Conservation (phyloP, 30 jellyfish, hydroid and myxozoan species). For the Aurelia aurita region DNA sequence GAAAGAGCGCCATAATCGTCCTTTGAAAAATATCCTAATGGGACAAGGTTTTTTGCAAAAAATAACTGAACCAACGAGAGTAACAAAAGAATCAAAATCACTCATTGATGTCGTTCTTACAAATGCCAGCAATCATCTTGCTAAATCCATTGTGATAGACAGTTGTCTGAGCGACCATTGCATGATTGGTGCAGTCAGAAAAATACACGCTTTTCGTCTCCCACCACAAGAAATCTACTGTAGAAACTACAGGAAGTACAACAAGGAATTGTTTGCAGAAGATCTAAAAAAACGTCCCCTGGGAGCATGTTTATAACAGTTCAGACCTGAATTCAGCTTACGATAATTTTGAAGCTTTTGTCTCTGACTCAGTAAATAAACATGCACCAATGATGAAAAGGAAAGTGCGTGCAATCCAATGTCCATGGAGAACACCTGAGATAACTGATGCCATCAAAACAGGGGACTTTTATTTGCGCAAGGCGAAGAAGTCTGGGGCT, state of each 20-base stretch:
- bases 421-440: conserved; percentile 54
- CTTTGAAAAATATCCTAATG: conserved; percentile 13
- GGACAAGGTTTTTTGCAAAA: conserved; percentile 16
- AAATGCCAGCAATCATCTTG: conserved; percentile 18
- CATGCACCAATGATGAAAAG: conserved; percentile 50
- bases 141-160: conserved; percentile 7
- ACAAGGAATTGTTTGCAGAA: conserved; percentile 14
- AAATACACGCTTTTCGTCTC: conserved; percentile 42
- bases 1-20: conserved; percentile 21
- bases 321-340: conserved; percentile 1
- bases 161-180: conserved; percentile 46
- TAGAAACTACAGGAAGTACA: conserved; percentile 37
- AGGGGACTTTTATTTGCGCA: conserved; percentile 41
- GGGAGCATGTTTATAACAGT: conserved; percentile 10
- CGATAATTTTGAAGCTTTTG: conserved; percentile 7
- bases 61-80: conserved; percentile 44
- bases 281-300: conserved; percentile 1
- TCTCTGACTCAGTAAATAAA: conserved; percentile 15
- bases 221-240: conserved; percentile 43
- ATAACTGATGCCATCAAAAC: conserved; percentile 21
- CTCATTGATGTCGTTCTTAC: conserved; percentile 26
- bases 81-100: conserved; percentile 30
- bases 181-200: conserved; percentile 65
- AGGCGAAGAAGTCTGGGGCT: conserved; percentile 32
- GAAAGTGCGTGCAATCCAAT: conserved; percentile 52